phyloP scores from a whole-genome alignment of 2,113 vertebrate species.

The Calyptomena viridis region DNA sequence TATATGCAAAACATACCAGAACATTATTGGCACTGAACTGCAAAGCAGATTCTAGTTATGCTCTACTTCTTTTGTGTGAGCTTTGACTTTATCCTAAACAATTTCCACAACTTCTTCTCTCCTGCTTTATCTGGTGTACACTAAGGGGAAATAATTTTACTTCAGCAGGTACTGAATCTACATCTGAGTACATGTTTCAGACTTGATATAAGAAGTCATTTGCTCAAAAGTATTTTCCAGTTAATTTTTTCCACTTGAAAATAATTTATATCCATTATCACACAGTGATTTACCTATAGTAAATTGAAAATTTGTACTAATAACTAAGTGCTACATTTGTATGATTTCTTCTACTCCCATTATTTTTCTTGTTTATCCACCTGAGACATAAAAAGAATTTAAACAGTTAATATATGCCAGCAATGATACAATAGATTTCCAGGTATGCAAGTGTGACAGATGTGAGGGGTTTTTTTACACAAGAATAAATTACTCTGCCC shows the following conservation, averaged over 20 bases:
- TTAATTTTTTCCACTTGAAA: neutral
- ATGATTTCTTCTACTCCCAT: neutral
- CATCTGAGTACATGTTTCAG: neutral
- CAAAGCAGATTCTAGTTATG: neutral
- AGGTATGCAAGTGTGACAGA: conserved; percentile 2
- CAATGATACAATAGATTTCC: neutral
- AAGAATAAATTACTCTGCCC: conserved; percentile 23
- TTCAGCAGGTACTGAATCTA: neutral
- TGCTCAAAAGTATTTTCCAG: neutral
- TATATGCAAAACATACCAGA: neutral
- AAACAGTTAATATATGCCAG: neutral
- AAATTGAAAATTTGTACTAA: neutral
- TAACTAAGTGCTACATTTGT: neutral
- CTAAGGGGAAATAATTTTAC: neutral
- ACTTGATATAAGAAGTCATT: neutral
- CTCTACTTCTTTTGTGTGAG: neutral
- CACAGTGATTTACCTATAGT: neutral
- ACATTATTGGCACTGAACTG: neutral
- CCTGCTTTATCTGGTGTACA: neutral
- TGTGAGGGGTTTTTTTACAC: neutral
- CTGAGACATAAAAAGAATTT: neutral
- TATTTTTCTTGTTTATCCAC: neutral
- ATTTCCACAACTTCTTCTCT: neutral
- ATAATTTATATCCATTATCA: neutral
- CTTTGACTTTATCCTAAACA: neutral